Evolutionary conservation across 2,797 vertebrate genomes (phyloP), one percentile per base, ranked within the genome.

Genomic region (Cirrhinus molitorella): DNA sequence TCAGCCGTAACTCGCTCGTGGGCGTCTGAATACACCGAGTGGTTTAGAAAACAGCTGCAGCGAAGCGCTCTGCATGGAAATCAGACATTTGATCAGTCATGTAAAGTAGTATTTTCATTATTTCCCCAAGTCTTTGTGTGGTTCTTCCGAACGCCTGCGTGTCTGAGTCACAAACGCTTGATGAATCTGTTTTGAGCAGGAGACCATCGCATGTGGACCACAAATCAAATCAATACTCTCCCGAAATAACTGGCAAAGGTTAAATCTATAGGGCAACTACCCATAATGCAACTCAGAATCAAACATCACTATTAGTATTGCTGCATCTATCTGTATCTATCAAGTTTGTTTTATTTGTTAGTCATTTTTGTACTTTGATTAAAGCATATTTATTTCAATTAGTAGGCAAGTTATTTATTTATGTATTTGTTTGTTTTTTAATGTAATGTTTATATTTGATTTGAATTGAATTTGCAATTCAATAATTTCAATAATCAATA

Each of bases 201-300:
- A 76, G 4, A 40, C 16, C 12, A 79, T 40, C 7, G 23, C 49
- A 55, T 19, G 47, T 25, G 66, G 66, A 84, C 71, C 40, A 51
- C 47, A 70, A 79, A 88, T 86, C 76, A 66, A 75, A 88, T 87
- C 72, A 55, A 85, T 80, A 81, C 81, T 86, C 53, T 71, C 73
- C 81, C 23, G 4, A 83, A 86, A 86, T 43, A 81, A 53, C 89
- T 78, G 78, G 72, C 8, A 66, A 45, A 72, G 79, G 53, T 51
- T 82, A 80, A 88, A 87, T 57, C 43, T 12, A 13, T n/a, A 13
- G 19, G 37, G 71, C 68, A 87, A 77, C 79, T 83, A 84, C 75
- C 75, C 53, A 83, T 78, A 85, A 86, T 86, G 40, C 12, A 78
- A 71, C 67, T 74, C 31, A 87, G 87, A 3, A 73, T 40, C 77